Evolutionary conservation across 2,113 vertebrate genomes (phyloP).

Genomic region (Oriolus oriolus): DNA sequence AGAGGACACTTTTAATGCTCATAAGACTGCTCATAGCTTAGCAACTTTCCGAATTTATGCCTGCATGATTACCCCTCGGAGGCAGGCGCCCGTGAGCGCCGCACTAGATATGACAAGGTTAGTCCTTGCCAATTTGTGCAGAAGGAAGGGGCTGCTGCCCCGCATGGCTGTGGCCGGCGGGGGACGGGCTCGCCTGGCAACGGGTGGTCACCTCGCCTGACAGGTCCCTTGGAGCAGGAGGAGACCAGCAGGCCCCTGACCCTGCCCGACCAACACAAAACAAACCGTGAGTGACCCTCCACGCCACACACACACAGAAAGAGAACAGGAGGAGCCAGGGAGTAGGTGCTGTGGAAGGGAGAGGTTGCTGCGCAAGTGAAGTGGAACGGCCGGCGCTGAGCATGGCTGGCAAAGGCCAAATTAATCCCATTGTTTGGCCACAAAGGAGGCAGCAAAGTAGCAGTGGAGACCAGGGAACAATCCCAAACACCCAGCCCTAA

Average conservation of each 20-base stretch:
- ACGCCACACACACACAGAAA: not conserved
- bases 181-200: not conserved
- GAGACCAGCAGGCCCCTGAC: not conserved
- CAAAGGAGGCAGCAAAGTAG: constrained; percentile 82
- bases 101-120: constrained; percentile 81
- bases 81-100: constrained; percentile 79
- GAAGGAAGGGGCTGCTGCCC: constrained; percentile 47
- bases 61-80: constrained; percentile 87
- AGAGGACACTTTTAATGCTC: constrained; percentile 96
- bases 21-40: constrained; percentile 91
- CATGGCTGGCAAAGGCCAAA: constrained; percentile 75
- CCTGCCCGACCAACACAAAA: not conserved
- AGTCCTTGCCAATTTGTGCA: constrained; percentile 79
- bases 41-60: constrained; percentile 89
- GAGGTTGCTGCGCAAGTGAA: constrained; percentile 73
- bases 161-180: not conserved
- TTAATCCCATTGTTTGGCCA: constrained; percentile 83
- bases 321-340: constrained; percentile 21
- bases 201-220: not conserved
- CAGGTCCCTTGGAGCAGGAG: fast-evolving
- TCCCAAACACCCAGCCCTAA: constrained; percentile 6
- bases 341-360: constrained; percentile 33
- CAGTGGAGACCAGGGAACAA: constrained; percentile 73
- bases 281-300: not conserved
- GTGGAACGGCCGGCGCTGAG: constrained; percentile 82